These are phyloP conservation scores for Drosophila setifemur DNA, from an alignment of 1,140 invertebrate species.

Conservation along the genomic window DNA sequence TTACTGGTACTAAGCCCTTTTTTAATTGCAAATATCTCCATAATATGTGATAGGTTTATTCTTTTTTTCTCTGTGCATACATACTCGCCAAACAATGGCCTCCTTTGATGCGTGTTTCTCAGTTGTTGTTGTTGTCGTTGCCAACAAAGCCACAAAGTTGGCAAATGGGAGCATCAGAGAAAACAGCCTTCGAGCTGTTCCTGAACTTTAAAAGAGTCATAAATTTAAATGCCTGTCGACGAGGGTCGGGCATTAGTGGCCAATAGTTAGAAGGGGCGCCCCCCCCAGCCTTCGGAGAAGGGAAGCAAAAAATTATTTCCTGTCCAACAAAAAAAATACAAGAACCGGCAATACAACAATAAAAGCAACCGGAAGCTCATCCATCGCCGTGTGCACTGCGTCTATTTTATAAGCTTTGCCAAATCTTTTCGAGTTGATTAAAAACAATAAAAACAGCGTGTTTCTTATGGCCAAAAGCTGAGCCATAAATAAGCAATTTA, in stretches of 20 bases:
- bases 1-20: too few relatives aligned
- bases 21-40: too few relatives aligned
- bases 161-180: constrained; percentile 15
- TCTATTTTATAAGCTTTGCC: constrained; percentile 78
- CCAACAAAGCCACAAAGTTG: constrained; percentile 60
- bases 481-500: constrained; percentile 81
- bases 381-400: constrained; percentile 61
- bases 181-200: constrained; percentile 30
- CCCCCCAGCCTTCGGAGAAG: constrained; percentile 2
- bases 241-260: constrained; percentile 37
- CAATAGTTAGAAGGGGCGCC: constrained; percentile 21
- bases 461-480: constrained; percentile 76
- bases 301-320: constrained; percentile 70
- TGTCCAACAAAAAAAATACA: constrained; percentile 35
- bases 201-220: constrained; percentile 46
- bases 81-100: constrained; percentile 36
- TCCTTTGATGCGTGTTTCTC: constrained; percentile 43
- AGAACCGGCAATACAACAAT: constrained; percentile 14
- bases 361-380: constrained; percentile 66
- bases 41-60: too few relatives aligned
- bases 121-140: constrained; percentile 9
- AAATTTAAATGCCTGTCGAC: constrained; percentile 46
- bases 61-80: neutral
- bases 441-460: constrained; percentile 81
- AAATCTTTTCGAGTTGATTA: constrained; percentile 80